A percentile compares a stretch with the other conserved stretches of the same genome.
Conservation (phyloP, 2,888 invertebrate species). For the Apodemia duryi region DNA sequence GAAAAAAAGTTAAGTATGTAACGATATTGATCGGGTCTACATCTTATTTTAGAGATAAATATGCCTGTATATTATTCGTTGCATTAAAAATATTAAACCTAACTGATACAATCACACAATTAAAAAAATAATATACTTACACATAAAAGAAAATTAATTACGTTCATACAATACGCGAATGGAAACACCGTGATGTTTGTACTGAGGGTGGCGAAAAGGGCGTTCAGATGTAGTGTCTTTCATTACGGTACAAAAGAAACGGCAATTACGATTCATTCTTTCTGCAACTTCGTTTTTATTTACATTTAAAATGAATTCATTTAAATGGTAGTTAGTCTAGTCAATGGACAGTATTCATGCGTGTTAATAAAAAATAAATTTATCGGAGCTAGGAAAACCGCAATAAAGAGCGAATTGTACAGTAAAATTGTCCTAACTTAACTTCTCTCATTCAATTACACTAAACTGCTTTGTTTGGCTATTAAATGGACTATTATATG, state of each 20-base stretch:
- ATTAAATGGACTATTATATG: not conserved
- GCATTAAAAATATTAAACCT: no score
- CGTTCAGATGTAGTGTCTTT: constrained; percentile 25
- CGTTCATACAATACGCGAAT: constrained; percentile 53
- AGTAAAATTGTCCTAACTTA: not conserved
- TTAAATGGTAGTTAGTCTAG: not conserved
- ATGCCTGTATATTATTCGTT: no score
- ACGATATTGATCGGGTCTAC: no score
- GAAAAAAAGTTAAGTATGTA: no score
- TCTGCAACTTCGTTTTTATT: not conserved
- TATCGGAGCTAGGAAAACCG: not conserved
- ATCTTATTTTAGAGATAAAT: no score
- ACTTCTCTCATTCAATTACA: constrained; percentile 3
- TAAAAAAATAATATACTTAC: constrained; percentile 35
- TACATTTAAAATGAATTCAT: not conserved
- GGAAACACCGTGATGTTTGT: constrained; percentile 56
- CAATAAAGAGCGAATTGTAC: not conserved
- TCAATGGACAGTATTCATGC: not conserved
- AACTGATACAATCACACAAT: not conserved
- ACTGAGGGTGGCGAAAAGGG: constrained; percentile 41
- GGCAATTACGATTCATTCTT: constrained; percentile 13
- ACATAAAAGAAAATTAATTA: constrained; percentile 70
- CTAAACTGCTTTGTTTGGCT: constrained; percentile 4
- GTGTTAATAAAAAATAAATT: not conserved
- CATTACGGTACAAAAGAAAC: constrained; percentile 8